Evolutionary conservation across 2,797 vertebrate genomes (phyloP), one percentile per base, ranked within the genome.

Genomic region (Gephyroberyx darwinii): DNA sequence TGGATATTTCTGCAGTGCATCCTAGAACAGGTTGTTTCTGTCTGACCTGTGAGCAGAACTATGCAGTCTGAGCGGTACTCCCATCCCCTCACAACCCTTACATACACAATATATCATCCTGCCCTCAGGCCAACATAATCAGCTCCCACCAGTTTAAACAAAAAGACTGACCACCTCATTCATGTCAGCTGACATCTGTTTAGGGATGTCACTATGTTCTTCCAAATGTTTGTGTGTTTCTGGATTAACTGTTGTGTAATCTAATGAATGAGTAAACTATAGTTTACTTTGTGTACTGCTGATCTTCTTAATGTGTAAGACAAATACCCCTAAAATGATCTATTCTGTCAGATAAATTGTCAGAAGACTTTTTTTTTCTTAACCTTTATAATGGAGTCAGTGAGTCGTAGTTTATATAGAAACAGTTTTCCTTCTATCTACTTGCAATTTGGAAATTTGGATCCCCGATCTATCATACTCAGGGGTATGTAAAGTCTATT

Each of bases 11-110:
- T 16, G 1, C n/a, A 37, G 19, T 14, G 3, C 14, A 50, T 0
- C 20, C 39, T 30, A 0, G 1, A 73, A 41, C 65, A 78, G 26
- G 64, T 53, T 43, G 72, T 82, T 84, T 73, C 63, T 64, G 74
- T 4, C 56, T 31, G 52, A 75, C 66, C 37, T 74, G 73, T 57
- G 1, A 16, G 8, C 50, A 72, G 33, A 69, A 3, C 7, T 22
- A 58, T 74, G 50, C 26, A 26, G 26, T 4, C 26, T 26, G 26
- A 26, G 26, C 0, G 26, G 26, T 26, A 26, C 5, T 35, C n/a
- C 22, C 55, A 37, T 2, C 45, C 12, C 17, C 51, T 52, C 57
- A 30, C 59, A 54, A 6, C 22, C 35, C 7, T 17, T 35, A 66
- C 6, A 56, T 3, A 74, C 33, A 66, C 37, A 74, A 20, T 58